Evolutionary conservation across 2,888 invertebrate genomes (phyloP), one percentile per base, ranked within the genome.

Genomic region (Nebria brevicollis): DNA sequence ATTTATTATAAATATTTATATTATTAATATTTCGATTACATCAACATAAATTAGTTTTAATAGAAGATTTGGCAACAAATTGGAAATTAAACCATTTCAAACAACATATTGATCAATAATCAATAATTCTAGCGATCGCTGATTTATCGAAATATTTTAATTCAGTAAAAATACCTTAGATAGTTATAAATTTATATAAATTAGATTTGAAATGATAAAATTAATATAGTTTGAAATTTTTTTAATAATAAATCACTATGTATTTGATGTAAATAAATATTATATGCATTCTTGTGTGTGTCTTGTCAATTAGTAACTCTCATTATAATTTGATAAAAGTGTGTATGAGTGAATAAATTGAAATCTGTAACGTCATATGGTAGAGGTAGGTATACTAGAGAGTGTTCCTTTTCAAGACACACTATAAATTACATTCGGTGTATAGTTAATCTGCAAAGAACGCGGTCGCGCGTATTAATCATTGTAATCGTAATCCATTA

Each of bases 401-500:
- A 54, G 54, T 54, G 54, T 54, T 11, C 2, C 54, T 54, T 11
- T 54, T 54, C 7, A 54, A 54, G 54, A 13, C 54, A 54, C 13
- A 8, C 54, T 54, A 54, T 54, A 68, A 26, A 68, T 68, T 68
- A 25, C 11, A n/a, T 66, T 25, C 20, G 20, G 68, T 68, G 20
- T 72, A 77, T 65, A 77, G 72, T 72, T 77, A 77, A 77, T 77
- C 77, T 43, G 43, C 77, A 72, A 54, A 64, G 64, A 77, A 77
- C 77, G 70, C 72, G 34, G 26, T 54, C 65, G 10, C 13, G 20
- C 34, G 77, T 77, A 77, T 77, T 77, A 77, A 77, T 77, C 77
- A 77, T 77, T 77, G 77, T 77, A 77, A 77, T 77, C 64, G 77
- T 77, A 43, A 77, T 72, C 77, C 72, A 77, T 77, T 77, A 77